Base-by-base conservation (phyloP, 2,797 vertebrate species). In the Oceanodroma leucorhoa region DNA sequence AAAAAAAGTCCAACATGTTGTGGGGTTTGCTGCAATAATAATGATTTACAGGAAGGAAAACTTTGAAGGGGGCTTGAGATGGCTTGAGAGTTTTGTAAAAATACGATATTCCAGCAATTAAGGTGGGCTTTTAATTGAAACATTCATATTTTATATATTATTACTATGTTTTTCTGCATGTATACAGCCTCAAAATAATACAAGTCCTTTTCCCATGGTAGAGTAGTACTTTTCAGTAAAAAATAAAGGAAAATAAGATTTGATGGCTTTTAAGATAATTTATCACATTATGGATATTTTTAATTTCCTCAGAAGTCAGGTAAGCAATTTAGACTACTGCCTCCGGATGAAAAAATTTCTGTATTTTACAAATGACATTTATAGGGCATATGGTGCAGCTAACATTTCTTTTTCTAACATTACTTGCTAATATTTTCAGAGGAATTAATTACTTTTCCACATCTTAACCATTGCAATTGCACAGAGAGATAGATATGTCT, bases 401-500 rank as follows among this genome's bases (percentile, higher is more conserved):
- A 79, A 84, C 69, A 93, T 94, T 94, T 91, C 19, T 64, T 89
- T 95, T 83, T 83, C 69, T 60, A 89, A 67, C 41, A 61, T 58
- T 89, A 58, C n/a, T 60, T 64, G n/a, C 4, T 81, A 83, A 76
- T 95, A 86, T 93, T 91, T 96, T 94, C 60, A 45, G 69, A 90
- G 11, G 38, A 22, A 51, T 62, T 27, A 93, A 90, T 96, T 96
- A 89, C 51, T 88, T 54, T 88, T 93, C 32, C 22, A 45, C 45
- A 48, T 60, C 53, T 94, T 69, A 87, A 54, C 50, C 50, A 72
- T 29, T 91, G 34, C 46, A 80, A 46, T 36, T 67, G 32, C 54
- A 67, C 48, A 53, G 19, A 53, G 45, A 91, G 54, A 80, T 14
- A 73, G 36, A 86, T 88, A 64, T 29, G 58, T 65, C 77, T 76